Conservation (phyloP, 2,888 invertebrate species). For the Scaptomyza parva region DNA sequence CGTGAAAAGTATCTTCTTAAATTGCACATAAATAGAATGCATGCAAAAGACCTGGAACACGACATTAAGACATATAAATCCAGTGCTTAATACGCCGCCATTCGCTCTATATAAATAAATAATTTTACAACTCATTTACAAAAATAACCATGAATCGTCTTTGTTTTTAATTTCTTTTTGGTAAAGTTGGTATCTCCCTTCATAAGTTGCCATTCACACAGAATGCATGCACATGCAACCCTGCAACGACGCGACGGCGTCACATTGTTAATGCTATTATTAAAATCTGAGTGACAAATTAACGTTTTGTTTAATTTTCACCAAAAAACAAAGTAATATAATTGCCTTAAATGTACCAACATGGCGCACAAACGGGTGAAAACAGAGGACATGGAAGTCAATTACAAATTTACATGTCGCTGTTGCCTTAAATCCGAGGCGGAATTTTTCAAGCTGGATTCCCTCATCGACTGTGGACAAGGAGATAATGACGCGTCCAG, state of each 20-base stretch:
- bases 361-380: slow-evolving; percentile 57
- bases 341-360: slow-evolving; percentile 34
- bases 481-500: slow-evolving; percentile 29
- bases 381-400: slow-evolving; percentile 39
- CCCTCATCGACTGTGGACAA: slow-evolving; percentile 46
- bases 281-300: slow-evolving; percentile 46
- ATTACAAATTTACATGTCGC: slow-evolving; percentile 76
- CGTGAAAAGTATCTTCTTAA: slow-evolving; percentile 49
- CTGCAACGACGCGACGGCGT: slow-evolving; percentile 42
- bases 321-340: slow-evolving; percentile 11
- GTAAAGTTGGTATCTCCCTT: background rate
- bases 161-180: background rate
- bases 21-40: slow-evolving; percentile 41
- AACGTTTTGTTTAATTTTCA: slow-evolving; percentile 20
- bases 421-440: slow-evolving; percentile 79
- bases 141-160: background rate
- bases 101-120: background rate
- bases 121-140: background rate
- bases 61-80: background rate
- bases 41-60: slow-evolving; percentile 1
- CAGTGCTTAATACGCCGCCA: background rate
- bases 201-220: slow-evolving; percentile 33
- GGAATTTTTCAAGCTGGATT: slow-evolving; percentile 75
- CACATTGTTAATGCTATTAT: slow-evolving; percentile 43
- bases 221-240: slow-evolving; percentile 16